Evolutionary conservation across 2,797 vertebrate species (phyloP).

Genomic region (Gorsachius magnificus): DNA sequence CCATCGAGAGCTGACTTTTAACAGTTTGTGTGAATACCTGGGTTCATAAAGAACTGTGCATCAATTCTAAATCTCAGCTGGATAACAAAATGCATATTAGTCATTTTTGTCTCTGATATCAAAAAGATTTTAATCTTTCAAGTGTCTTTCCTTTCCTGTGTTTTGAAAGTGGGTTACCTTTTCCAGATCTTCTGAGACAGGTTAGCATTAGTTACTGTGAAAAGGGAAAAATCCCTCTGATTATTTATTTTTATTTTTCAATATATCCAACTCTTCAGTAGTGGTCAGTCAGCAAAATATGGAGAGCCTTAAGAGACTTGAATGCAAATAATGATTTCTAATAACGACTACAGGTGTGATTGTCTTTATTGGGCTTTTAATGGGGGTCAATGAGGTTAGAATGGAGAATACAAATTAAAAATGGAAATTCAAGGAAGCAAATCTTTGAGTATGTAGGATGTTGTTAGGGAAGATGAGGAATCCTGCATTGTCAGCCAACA

Average conservation of each 20-base stretch:
- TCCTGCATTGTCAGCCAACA: background rate
- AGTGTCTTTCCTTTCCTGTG: background rate
- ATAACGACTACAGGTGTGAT: background rate
- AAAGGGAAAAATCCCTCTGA: background rate
- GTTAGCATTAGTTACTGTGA: background rate
- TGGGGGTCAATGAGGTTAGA: background rate
- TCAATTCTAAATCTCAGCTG: slow-evolving; percentile 20
- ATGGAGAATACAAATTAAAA: background rate
- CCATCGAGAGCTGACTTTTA: background rate
- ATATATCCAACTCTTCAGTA: background rate
- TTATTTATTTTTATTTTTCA: background rate
- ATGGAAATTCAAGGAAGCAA: background rate
- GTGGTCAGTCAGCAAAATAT: background rate
- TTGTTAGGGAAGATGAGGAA: background rate
- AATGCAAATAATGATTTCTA: background rate
- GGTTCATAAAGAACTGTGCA: background rate
- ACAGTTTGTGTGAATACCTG: background rate
- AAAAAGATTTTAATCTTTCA: slow-evolving; percentile 1
- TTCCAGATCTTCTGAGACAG: background rate
- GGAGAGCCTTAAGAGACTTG: background rate
- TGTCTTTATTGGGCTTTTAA: background rate
- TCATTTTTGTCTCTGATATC: background rate
- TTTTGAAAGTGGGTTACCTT: background rate
- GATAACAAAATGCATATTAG: background rate
- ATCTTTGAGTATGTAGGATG: background rate